Conservation (phyloP, 2,797 vertebrate species). For the Sphenodon punctatus region DNA sequence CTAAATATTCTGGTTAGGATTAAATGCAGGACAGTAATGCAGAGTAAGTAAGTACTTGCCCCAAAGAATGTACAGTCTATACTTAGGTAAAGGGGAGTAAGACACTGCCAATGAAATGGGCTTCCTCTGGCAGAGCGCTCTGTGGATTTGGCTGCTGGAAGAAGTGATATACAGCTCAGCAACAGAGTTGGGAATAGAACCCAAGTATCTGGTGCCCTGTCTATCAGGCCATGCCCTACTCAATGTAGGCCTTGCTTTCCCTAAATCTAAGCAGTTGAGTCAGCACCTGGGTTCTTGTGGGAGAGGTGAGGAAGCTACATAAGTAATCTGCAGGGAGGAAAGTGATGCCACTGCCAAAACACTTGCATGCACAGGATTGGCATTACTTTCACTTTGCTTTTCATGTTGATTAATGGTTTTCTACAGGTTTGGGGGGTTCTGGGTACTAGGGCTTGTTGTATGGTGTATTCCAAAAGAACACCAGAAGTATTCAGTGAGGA, state of each 20-base stretch:
- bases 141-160: too few species aligned
- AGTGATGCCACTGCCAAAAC: too few species aligned
- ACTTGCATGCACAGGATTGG: too few species aligned
- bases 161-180: neutral
- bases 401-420: too few species aligned
- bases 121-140: neutral
- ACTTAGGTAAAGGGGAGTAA: neutral
- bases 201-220: too few species aligned
- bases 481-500: neutral
- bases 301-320: too few species aligned
- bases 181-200: accelerated
- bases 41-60: neutral
- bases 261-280: too few species aligned
- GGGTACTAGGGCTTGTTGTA: neutral
- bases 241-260: neutral
- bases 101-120: neutral
- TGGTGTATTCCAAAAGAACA: neutral
- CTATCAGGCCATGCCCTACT: neutral
- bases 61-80: neutral
- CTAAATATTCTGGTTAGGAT: neutral
- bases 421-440: too few species aligned
- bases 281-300: too few species aligned
- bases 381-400: too few species aligned
- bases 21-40: neutral
- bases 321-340: too few species aligned